A percentile compares a stretch with the other conserved stretches of the same genome.
These are phyloP conservation scores for Cephus nigrinus DNA, from an alignment of 2,888 invertebrate species.

Conservation along the genomic window DNA sequence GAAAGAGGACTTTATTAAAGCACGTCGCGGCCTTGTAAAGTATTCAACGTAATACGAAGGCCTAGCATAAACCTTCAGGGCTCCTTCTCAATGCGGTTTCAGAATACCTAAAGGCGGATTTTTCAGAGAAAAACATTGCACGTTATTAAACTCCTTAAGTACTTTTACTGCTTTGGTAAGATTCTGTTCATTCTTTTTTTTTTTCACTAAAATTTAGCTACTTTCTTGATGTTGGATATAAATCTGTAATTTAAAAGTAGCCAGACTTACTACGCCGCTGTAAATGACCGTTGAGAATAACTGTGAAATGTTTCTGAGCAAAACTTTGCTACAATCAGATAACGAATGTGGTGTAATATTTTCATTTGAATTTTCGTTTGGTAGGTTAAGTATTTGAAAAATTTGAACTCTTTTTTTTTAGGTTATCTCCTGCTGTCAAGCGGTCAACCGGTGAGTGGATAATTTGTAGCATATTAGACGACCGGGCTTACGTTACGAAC, in stretches of 20 bases:
- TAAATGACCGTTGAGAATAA: not conserved
- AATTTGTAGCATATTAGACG: not conserved
- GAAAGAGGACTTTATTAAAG: constrained; percentile 3
- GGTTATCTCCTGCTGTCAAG: not conserved
- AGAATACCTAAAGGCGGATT: not conserved
- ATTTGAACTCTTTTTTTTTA: not conserved
- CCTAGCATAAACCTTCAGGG: not conserved
- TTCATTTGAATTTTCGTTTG: not conserved
- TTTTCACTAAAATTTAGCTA: not conserved
- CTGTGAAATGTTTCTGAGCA: not conserved
- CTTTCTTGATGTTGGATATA: not conserved
- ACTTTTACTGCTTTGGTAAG: not conserved
- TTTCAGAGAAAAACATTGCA: not conserved
- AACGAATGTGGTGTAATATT: not conserved
- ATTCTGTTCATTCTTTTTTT: not conserved
- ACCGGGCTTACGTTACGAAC: not conserved
- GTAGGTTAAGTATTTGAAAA: too few relatives aligned
- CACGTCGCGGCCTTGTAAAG: not conserved
- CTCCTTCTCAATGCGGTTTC: not conserved
- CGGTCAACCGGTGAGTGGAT: not conserved
- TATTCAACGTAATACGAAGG: not conserved
- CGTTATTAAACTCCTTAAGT: not conserved
- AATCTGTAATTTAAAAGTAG: not conserved
- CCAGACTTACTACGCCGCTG: not conserved
- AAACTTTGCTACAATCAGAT: not conserved